Evolutionary conservation across 2,888 invertebrate genomes (phyloP).

Genomic region (Drosophila tanythrix): DNA sequence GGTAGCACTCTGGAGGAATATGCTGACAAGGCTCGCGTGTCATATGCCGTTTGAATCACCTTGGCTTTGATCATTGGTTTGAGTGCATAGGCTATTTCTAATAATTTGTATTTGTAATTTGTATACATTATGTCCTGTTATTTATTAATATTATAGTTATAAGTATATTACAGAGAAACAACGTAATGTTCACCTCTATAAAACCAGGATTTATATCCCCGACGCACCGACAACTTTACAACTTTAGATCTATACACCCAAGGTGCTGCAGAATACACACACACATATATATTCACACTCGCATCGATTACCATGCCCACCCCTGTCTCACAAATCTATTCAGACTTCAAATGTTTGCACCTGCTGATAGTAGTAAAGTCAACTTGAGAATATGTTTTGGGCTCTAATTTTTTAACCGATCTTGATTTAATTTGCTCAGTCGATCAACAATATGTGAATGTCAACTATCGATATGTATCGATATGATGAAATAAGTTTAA

Average conservation of each 20-base stretch:
- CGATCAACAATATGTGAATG: no score
- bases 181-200: no score
- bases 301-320: neutral
- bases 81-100: neutral
- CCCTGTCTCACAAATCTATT: neutral
- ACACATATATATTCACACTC: neutral
- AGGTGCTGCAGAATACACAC: neutral
- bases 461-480: neutral
- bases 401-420: no score
- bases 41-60: neutral
- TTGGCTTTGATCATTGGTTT: neutral
- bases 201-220: no score
- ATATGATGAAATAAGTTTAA: neutral
- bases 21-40: neutral
- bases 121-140: no score
- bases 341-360: neutral
- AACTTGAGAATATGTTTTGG: no score
- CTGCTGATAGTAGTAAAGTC: no score
- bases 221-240: no score
- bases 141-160: no score
- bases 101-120: neutral
- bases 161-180: no score
- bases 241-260: no score
- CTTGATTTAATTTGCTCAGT: no score
- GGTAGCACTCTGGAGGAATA: neutral